Percentiles rank a stretch among this genome's conserved stretches.
These are phyloP conservation scores for Bagarius yarrelli DNA, from an alignment of 2,113 vertebrate species.

Conservation along the genomic window DNA sequence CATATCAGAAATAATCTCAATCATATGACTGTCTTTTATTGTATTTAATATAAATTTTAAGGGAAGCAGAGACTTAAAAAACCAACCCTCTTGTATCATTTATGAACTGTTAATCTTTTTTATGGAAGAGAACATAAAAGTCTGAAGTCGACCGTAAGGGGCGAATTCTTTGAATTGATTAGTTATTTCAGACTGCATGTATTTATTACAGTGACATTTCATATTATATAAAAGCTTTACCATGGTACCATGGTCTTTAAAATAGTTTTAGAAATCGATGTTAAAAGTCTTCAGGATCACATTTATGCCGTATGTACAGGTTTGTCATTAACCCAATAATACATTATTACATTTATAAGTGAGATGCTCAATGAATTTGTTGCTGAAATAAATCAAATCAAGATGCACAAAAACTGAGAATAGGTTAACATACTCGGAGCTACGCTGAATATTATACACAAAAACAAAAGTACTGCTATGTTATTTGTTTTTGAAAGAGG, in stretches of 20 bases:
- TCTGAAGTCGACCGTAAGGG: background rate
- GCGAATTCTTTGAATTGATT: too few relatives aligned
- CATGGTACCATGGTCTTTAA: background rate
- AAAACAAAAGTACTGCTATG: background rate
- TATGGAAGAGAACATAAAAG: background rate
- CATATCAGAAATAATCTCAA: too few relatives aligned
- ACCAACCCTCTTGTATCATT: background rate
- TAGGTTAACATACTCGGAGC: background rate
- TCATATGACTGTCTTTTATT: background rate
- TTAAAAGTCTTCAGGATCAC: background rate
- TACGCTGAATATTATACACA: background rate
- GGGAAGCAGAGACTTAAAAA: background rate
- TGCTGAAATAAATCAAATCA: background rate
- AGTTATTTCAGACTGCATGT: background rate
- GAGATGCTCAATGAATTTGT: background rate
- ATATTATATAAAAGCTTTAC: background rate
- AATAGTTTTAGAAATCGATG: background rate
- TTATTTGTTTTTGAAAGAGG: background rate
- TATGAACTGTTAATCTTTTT: background rate
- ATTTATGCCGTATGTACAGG: background rate
- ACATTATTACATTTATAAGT: background rate
- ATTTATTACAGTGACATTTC: background rate
- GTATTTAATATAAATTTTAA: background rate
- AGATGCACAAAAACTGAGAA: background rate
- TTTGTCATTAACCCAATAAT: background rate